Conservation (phyloP, 1,140 invertebrate species). For the Lutraria rhynchaena region DNA sequence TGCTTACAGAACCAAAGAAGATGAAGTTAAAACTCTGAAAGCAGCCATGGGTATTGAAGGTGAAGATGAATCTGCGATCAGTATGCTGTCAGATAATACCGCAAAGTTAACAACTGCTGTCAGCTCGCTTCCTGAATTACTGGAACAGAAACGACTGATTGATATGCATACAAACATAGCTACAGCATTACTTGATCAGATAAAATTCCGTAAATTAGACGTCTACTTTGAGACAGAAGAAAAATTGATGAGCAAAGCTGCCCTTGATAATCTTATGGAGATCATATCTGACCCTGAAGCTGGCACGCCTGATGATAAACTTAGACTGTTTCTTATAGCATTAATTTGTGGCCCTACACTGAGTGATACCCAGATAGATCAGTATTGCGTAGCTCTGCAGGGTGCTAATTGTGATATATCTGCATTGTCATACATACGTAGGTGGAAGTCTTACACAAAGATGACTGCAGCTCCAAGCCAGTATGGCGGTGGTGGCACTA, state of each 20-base stretch:
- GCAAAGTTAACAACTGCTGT: slow-evolving; percentile 96
- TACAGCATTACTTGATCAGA: slow-evolving; percentile 94
- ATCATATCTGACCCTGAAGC: slow-evolving; percentile 89
- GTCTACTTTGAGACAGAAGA: slow-evolving; percentile 99
- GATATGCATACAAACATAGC: slow-evolving; percentile 99
- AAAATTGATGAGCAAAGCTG: slow-evolving; percentile 91
- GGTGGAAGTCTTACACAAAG: slow-evolving; percentile 95
- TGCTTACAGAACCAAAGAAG: slow-evolving; percentile 95
- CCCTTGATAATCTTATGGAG: slow-evolving; percentile 82
- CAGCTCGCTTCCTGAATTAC: slow-evolving; percentile 95
- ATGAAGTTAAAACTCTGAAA: slow-evolving; percentile 97
- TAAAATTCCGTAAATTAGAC: slow-evolving; percentile 94
- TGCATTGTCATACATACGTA: slow-evolving; percentile 92
- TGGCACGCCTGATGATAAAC: slow-evolving; percentile 95
- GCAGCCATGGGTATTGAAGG: slow-evolving; percentile 89
- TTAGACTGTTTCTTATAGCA: slow-evolving; percentile 97
- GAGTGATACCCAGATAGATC: slow-evolving; percentile 91
- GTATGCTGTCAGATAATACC: slow-evolving; percentile 96
- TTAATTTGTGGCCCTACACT: slow-evolving; percentile 92
- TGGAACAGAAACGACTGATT: slow-evolving; percentile 98
- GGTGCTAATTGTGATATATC: slow-evolving; percentile 93
- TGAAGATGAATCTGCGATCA: slow-evolving; percentile 84
- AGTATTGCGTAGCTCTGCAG: slow-evolving; percentile 90
- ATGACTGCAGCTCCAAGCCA: slow-evolving; percentile 86
- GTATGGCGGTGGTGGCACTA: slow-evolving; percentile 94